Percentiles rank a stretch among this genome's conserved stretches.
Conservation (phyloP, 2,888 invertebrate genomes). For the Halictus ligatus region DNA sequence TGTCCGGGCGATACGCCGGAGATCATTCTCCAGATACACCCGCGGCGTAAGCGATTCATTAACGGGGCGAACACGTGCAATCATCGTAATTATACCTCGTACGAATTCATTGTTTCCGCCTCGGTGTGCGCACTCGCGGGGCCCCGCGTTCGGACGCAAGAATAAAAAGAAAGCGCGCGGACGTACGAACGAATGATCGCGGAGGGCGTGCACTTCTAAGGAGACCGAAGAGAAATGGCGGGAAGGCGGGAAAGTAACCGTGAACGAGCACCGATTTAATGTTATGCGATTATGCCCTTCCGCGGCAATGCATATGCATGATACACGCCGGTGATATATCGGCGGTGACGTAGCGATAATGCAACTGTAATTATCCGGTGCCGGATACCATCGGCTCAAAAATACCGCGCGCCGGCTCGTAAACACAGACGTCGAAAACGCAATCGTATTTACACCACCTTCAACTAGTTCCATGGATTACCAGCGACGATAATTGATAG, state of each 20-base stretch:
- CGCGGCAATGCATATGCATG: conserved; percentile 77
- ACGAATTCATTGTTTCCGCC: conserved; percentile 28
- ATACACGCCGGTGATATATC: conserved; percentile 76
- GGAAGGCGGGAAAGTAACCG: conserved; percentile 63
- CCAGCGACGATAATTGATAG: conserved; percentile 61
- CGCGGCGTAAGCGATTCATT: conserved; percentile 23
- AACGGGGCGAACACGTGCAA: conserved; percentile 26
- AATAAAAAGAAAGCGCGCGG: conserved; percentile 39
- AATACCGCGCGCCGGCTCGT: conserved; percentile 24
- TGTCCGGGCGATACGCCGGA: neutral
- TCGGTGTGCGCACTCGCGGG: neutral
- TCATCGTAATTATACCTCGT: conserved; percentile 20
- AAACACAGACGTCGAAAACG: conserved; percentile 63
- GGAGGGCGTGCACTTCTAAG: conserved; percentile 36
- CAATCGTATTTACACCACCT: conserved; percentile 48
- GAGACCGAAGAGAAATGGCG: conserved; percentile 61
- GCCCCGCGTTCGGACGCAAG: neutral
- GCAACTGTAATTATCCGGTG: conserved; percentile 79
- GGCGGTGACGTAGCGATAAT: conserved; percentile 81
- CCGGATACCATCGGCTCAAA: conserved; percentile 29
- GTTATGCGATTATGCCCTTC: conserved; percentile 69
- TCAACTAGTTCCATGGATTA: conserved; percentile 45
- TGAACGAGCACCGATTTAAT: conserved; percentile 64
- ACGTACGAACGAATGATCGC: conserved; percentile 44
- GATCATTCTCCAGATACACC: conserved; percentile 18